Base-by-base conservation (phyloP, 2,797 vertebrate species). In the Prunella strophiata region DNA sequence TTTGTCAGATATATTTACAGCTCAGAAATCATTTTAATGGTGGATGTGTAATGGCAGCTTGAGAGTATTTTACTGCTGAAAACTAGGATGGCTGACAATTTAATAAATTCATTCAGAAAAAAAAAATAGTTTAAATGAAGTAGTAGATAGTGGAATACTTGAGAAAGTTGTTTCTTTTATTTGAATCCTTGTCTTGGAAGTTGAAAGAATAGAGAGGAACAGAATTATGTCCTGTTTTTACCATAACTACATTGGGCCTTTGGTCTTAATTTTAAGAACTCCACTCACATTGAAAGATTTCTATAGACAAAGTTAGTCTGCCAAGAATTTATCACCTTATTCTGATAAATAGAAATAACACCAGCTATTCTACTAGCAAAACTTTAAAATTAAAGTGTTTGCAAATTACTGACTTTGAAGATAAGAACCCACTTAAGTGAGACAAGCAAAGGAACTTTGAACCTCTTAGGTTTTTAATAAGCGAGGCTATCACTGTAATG, bases 401-500 rank as follows among this genome's bases (percentile, higher is more conserved):
- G 76, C 76, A 40, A 67, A 75, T 81, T 0, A 7, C 75, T 96
- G 88, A 85, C 86, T 91, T 94, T 81, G 54, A 75, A 95, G 91
- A 90, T 95, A 95, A 96, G 40, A 57, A 72, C 42, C 14, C 80
- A 76, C 66, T 91, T 87, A 88, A 91, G 47, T 91, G 81, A 93
- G 81, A 67, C 42, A 87, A 75, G 48, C 25, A 70, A 52, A 68
- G 82, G 76, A 89, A 84, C 91, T 94, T 92, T 92, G 85, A 92
- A 85, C 87, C 77, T 79, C 38, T 72, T 77, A n/a, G 23, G 45
- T 54, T 75, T 95, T 87, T 96, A 95, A 93, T 94, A 88, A 96
- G 48, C 34, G 19, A 73, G 52, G 25, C 38, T 84, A 36, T 82
- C 59, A 4, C 65, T 85, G 59, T 71, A 51, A n/a, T 82, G 32